Base-by-base conservation (phyloP, 2,888 invertebrate species). In the Metopia argyrocephala region DNA sequence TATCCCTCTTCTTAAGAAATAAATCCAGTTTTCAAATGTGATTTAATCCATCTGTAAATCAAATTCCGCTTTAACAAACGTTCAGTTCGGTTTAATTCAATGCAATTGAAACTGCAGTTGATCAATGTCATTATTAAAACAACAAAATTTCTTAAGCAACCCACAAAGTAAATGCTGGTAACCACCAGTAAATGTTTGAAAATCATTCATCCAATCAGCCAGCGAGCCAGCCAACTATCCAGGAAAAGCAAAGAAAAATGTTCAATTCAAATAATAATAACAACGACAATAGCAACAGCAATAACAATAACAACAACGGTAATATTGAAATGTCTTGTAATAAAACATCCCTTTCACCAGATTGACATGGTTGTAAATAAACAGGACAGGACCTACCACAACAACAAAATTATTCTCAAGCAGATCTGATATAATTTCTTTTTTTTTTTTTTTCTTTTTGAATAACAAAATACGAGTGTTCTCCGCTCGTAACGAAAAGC, bases 331-430 rank as follows among this genome's bases (percentile, higher is more conserved):
- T 78, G 81, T 81, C 81, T 81, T 81, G 78, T 81, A 78, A 81
- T 81, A 81, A 81, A 81, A 81, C 81, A 81, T 81, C 81, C 81
- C 81, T 81, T 81, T 81, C 81, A 75, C 78, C 61, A 56, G 78
- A 75, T 75, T 78, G 81, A 78, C 81, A 78, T 70, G 81, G 78
- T 57, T 78, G 78, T 81, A 78, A 78, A 78, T 81, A 81, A 81
- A 45, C 81, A 38, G 38, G 81, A 81, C 81, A 81, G 81, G 81
- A 81, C 81, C 81, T 81, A 81, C 81, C 81, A 78, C 78, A 81
- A 81, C 66, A 69, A 31, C 64, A 66, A 66, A 66, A 68, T 69
- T 68, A 73, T 62, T 73, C 61, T 64, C 73, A 81, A 64, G 56
- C 68, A 46, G 52, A 64, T 31, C n/a, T n/a, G 15, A 1, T 50